Conservation (phyloP, 2,888 invertebrate genomes). For the Thymelicus lineola region DNA sequence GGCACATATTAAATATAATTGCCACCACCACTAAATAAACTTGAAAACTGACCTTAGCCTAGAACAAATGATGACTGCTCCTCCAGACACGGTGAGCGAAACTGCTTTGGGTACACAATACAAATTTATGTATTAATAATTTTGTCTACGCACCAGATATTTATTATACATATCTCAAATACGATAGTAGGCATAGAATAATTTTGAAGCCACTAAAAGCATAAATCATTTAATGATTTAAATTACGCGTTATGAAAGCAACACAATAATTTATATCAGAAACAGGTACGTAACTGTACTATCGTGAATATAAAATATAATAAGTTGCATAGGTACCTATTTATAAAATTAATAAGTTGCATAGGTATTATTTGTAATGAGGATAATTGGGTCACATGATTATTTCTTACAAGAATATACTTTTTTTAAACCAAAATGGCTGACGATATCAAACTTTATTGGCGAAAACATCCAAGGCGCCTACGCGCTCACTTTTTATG, state of each 20-base stretch:
- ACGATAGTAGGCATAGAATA: not conserved
- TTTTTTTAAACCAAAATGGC: too few species aligned
- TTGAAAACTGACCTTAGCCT: constrained; percentile 63
- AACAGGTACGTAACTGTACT: too few species aligned
- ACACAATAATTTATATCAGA: not conserved
- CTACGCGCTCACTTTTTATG: not conserved
- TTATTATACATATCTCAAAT: not conserved
- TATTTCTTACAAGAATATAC: too few species aligned
- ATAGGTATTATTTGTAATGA: too few species aligned
- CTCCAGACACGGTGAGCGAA: constrained; percentile 60
- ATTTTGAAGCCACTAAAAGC: not conserved
- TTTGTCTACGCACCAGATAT: not conserved
- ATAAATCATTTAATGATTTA: too few species aligned
- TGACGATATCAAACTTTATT: too few species aligned
- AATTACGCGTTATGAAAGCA: not conserved
- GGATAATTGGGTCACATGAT: too few species aligned
- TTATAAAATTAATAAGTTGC: too few species aligned
- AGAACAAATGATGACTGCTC: constrained; percentile 52
- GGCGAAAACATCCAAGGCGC: not conserved
- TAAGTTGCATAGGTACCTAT: too few species aligned
- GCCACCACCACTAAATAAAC: constrained; percentile 60
- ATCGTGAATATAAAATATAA: too few species aligned
- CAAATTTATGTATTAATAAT: constrained; percentile 13
- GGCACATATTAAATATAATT: not conserved
- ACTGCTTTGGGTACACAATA: constrained; percentile 52